These are phyloP conservation scores for Borostomias antarcticus DNA, from an alignment of 2,797 vertebrate genomes.

Conservation along the genomic window DNA sequence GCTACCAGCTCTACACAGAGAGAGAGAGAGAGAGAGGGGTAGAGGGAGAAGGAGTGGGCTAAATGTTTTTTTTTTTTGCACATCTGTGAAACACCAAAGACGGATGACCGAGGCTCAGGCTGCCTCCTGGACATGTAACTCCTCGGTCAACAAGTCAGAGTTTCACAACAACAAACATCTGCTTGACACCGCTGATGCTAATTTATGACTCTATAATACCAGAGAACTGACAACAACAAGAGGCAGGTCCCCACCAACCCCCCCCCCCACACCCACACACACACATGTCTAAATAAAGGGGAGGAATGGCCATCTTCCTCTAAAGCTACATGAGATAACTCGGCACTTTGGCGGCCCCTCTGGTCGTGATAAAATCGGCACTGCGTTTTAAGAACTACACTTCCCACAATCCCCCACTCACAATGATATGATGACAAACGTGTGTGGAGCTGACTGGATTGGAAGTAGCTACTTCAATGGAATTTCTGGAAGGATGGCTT, in stretches of 20 bases:
- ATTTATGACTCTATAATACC: constrained; percentile 32
- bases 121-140: constrained; percentile 27
- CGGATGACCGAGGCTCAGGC: not conserved
- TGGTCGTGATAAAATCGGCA: no score
- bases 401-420: no score
- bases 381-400: no score
- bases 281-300: no score
- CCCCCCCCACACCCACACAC: not conserved
- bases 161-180: constrained; percentile 17
- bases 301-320: no score
- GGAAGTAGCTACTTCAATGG: no score
- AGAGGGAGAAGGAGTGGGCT: constrained; percentile 8
- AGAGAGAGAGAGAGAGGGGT: not conserved
- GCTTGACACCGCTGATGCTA: constrained; percentile 16
- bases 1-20: not conserved
- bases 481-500: no score
- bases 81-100: not conserved
- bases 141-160: not conserved
- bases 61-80: not conserved
- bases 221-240: constrained; percentile 30
- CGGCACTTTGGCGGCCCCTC: no score
- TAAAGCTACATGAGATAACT: no score
- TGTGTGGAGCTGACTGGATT: no score
- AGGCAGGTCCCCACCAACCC: not conserved
- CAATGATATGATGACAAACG: no score